phyloP scores from a whole-genome alignment of 1,140 invertebrate genomes.

The Drosophila aff. region DNA sequence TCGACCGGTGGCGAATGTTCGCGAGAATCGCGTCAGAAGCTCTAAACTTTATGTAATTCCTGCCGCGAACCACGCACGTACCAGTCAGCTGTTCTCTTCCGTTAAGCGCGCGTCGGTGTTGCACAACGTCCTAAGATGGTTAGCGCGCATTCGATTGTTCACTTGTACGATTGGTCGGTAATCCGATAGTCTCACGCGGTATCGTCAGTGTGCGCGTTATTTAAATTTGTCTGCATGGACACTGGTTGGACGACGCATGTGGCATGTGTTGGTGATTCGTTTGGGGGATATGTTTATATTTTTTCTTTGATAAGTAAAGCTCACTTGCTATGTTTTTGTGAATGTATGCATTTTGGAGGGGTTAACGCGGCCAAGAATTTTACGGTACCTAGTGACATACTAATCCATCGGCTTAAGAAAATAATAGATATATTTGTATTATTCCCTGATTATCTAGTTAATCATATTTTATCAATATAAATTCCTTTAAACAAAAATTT shows the following conservation, averaged over 20 bases:
- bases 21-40: conserved; percentile 59
- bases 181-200: conserved; percentile 12
- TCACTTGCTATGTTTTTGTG: conserved; percentile 38
- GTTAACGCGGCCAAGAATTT: background rate
- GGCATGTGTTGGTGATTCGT: conserved; percentile 18
- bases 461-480: too few relatives aligned
- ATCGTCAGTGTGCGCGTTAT: conserved; percentile 18
- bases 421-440: too few relatives aligned
- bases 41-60: conserved; percentile 78
- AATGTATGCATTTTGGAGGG: background rate
- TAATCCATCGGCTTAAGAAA: too few relatives aligned
- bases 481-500: too few relatives aligned
- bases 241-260: conserved; percentile 7
- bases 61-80: conserved; percentile 68
- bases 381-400: too few relatives aligned
- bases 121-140: conserved; percentile 7
- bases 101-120: conserved; percentile 25
- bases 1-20: conserved; percentile 35
- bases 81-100: conserved; percentile 65
- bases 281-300: conserved; percentile 10
- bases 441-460: too few relatives aligned
- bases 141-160: conserved; percentile 4
- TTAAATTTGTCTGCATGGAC: conserved; percentile 20
- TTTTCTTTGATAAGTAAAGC: conserved; percentile 29
- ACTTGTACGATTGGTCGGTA: conserved; percentile 7